Conservation (phyloP, 2,797 vertebrate genomes). For the Ataeniobius toweri region DNA sequence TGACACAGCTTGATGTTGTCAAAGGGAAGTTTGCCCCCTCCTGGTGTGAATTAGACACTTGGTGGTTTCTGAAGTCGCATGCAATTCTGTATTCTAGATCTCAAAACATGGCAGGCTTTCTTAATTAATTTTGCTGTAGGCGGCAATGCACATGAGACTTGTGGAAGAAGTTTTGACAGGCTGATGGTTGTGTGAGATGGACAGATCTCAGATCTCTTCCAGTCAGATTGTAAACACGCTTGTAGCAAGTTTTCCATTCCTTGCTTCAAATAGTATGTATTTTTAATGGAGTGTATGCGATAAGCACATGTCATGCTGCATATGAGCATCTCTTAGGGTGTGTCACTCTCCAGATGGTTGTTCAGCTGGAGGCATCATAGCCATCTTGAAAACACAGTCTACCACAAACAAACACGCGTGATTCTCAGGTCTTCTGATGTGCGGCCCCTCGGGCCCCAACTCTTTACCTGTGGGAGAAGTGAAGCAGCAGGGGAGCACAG, state of each 20-base stretch:
- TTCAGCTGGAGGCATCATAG: slow-evolving; percentile 63
- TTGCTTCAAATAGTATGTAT: slow-evolving; percentile 57
- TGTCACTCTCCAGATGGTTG: slow-evolving; percentile 71
- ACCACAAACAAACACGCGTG: slow-evolving; percentile 17
- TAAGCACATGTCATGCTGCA: slow-evolving; percentile 53
- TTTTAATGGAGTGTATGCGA: slow-evolving; percentile 71
- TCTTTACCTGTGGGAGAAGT: slow-evolving; percentile 67
- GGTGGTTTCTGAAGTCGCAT: slow-evolving; percentile 36
- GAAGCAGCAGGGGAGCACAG: slow-evolving; percentile 64
- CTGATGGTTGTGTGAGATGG: slow-evolving; percentile 39
- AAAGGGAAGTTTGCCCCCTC: slow-evolving; percentile 21
- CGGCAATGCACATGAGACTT: slow-evolving; percentile 31
- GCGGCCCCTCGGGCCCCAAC: slow-evolving; percentile 50
- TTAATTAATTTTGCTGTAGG: slow-evolving; percentile 52
- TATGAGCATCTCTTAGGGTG: slow-evolving; percentile 18
- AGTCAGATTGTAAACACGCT: slow-evolving; percentile 53
- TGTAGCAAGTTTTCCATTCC: slow-evolving; percentile 44
- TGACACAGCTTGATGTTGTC: slow-evolving; percentile 21
- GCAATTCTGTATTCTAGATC: slow-evolving; percentile 41
- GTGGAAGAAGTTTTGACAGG: slow-evolving; percentile 48
- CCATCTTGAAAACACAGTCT: slow-evolving; percentile 33
- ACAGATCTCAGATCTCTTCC: slow-evolving; percentile 46
- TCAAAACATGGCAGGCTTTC: slow-evolving; percentile 42
- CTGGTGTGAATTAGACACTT: slow-evolving; percentile 27
- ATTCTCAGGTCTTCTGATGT: slow-evolving; percentile 66